Evolutionary conservation across 2,888 invertebrate genomes (phyloP).

Genomic region (Antitype chi): DNA sequence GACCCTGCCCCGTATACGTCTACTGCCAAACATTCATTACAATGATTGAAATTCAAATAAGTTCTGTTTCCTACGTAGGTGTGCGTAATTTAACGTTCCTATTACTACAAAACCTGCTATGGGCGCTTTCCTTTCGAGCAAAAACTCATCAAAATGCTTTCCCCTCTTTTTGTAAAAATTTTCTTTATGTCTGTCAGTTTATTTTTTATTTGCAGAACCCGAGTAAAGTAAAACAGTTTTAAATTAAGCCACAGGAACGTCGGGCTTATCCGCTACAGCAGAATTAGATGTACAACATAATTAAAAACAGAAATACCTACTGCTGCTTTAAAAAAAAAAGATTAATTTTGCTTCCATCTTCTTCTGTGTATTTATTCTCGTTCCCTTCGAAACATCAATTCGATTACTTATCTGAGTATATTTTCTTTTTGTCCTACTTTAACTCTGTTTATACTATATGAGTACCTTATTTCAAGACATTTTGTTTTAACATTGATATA

Average conservation of each 20-base stretch:
- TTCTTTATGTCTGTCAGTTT: conserved; percentile 61
- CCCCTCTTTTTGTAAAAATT: conserved; percentile 57
- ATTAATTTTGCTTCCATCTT: conserved; percentile 41
- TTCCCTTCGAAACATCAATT: conserved; percentile 14
- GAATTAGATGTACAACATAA: conserved; percentile 64
- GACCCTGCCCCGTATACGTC: conserved; percentile 44
- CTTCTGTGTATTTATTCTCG: conserved; percentile 23
- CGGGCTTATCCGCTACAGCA: conserved; percentile 57
- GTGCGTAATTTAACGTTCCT: conserved; percentile 46
- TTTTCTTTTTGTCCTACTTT: conserved; percentile 1
- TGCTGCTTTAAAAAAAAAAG: conserved; percentile 27
- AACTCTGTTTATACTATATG: not conserved
- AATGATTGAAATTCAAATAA: conserved; percentile 48
- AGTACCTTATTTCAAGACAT: not conserved
- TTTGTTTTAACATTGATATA: not conserved
- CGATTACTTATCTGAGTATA: conserved; percentile 15
- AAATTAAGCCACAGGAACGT: conserved; percentile 68
- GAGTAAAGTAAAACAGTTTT: conserved; percentile 69
- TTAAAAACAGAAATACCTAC: conserved; percentile 58
- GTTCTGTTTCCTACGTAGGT: conserved; percentile 27
- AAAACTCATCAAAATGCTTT: conserved; percentile 69
- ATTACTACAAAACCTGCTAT: conserved; percentile 50
- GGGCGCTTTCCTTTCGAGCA: conserved; percentile 52
- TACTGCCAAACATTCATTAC: conserved; percentile 53
- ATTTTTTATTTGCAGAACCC: conserved; percentile 68